Evolutionary conservation across 2,797 vertebrate genomes (phyloP), one percentile per base, ranked within the genome.

Genomic region (Peromyscus melanophrys): DNA sequence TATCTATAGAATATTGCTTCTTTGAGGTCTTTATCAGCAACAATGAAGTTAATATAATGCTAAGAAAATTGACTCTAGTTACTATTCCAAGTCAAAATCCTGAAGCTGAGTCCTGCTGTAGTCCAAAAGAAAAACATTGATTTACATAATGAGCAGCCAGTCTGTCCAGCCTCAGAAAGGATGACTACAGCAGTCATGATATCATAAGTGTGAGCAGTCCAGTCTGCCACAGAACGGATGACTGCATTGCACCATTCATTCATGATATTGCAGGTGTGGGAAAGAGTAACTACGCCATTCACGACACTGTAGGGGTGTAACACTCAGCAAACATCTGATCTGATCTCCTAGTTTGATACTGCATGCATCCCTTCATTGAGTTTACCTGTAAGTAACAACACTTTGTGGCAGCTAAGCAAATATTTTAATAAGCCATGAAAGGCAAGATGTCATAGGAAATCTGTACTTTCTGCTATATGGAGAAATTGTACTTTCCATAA

Each of bases 361-460:
- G 94, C 71, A n/a, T 94, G 92, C 67, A 95, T 52, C 17, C 57
- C 52, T 84, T 90, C 77, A 46, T 89, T 95, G 65, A 97, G 77
- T 92, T 95, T 95, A 97, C 40, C 86, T 98, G 97, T 97, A 93
- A 94, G 98, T 97, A 98, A 96, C 40, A 63, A 76, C 67, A 84
- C 94, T 94, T 96, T 75, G 93, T 86, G 96, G 80, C 95, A 98
- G 98, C 86, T 97, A 97, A 29, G 25, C 19, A 95, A 98, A 97
- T 95, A 95, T 98, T 98, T 98, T 97, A 98, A 98, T 97, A 98
- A 98, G 97, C 93, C 95, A 77, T 92, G 86, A 96, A 97, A 97
- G 97, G 96, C 97, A 85, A 78, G 97, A 94, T 95, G 63, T 94
- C 95, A 96, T 96, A 88, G 91, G 88, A 98, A 97, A 98, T 98